Percentiles rank a stretch among this genome's conserved stretches.
phyloP scores from a whole-genome alignment of 2,113 vertebrate genomes.

The Uropsilus gracilis region DNA sequence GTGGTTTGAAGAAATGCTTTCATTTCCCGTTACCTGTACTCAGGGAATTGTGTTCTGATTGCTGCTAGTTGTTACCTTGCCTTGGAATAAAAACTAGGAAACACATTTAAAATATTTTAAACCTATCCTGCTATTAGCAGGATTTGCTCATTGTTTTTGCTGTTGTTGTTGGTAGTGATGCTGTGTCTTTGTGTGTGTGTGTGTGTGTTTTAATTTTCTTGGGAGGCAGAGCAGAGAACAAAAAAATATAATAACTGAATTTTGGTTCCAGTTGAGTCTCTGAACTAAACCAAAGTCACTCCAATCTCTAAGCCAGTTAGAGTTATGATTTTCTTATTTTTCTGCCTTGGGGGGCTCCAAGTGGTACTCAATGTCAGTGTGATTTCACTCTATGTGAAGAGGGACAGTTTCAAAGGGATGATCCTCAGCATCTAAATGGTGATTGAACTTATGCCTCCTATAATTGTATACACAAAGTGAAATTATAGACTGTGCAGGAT shows the following conservation, averaged over 20 bases:
- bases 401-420: background rate
- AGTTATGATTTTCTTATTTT: background rate
- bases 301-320: background rate
- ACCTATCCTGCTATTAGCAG: background rate
- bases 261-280: background rate
- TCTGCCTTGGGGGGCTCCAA: background rate
- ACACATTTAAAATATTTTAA: background rate
- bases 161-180: background rate
- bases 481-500: background rate
- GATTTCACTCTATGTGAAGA: background rate
- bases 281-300: background rate
- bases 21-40: background rate
- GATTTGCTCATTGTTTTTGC: background rate
- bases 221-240: background rate
- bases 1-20: background rate
- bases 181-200: background rate
- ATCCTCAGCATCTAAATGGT: background rate
- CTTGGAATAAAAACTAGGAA: background rate
- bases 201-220: conserved; percentile 9
- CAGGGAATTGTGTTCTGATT: background rate
- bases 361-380: background rate
- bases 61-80: background rate
- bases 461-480: conserved; percentile 46
- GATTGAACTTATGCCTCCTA: conserved; percentile 30
- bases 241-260: background rate